phyloP scores from a whole-genome alignment of 2,797 vertebrate species.

The Bryconaethiops microstoma region DNA sequence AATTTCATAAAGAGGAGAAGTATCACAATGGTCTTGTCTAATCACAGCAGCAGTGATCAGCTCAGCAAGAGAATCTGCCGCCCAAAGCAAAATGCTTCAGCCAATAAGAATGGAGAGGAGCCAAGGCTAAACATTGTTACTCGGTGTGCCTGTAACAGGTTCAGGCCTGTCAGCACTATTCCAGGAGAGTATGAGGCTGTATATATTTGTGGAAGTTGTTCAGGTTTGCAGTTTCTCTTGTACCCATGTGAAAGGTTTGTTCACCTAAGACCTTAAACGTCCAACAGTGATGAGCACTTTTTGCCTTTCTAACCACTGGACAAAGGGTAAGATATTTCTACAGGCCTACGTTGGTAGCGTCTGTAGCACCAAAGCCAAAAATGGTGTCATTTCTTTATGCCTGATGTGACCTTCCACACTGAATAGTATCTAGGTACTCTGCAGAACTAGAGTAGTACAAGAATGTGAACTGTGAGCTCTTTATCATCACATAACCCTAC shows the following conservation, averaged over 20 bases:
- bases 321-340: not conserved
- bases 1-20: not conserved
- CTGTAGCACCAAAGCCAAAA: not conserved
- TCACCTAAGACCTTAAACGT: not conserved
- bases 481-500: not conserved
- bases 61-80: not conserved
- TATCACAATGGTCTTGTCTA: too few relatives aligned
- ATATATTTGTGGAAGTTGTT: not conserved
- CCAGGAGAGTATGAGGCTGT: not conserved
- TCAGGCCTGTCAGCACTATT: constrained; percentile 64
- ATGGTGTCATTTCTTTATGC: not conserved
- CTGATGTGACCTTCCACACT: not conserved
- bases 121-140: constrained; percentile 63
- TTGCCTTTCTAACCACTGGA: not conserved
- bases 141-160: constrained; percentile 58
- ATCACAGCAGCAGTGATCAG: not conserved
- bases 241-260: not conserved
- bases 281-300: not conserved
- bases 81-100: constrained; percentile 31
- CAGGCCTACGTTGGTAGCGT: not conserved
- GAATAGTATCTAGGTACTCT: not conserved
- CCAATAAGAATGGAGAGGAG: constrained; percentile 11
- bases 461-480: not conserved
- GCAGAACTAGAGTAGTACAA: not conserved
- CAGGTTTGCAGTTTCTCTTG: not conserved